Evolutionary conservation across 2,113 vertebrate genomes (phyloP).

Genomic region (Onychorhynchus coronatus): DNA sequence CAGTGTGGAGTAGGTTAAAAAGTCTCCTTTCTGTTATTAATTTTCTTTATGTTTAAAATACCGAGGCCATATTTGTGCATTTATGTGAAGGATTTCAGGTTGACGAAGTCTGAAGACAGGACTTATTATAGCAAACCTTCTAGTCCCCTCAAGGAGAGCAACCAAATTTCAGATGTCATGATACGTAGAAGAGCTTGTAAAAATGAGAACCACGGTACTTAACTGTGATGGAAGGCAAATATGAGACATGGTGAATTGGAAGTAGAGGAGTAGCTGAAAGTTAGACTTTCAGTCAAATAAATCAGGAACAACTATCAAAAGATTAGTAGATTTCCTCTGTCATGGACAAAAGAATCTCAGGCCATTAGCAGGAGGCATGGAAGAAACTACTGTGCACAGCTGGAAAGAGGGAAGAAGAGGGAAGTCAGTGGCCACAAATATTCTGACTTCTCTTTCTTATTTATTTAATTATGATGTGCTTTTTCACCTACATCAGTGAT

Average conservation of each 20-base stretch:
- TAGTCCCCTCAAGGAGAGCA: neutral
- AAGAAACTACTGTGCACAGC: neutral
- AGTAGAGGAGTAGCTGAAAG: neutral
- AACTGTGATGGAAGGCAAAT: neutral
- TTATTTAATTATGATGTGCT: neutral
- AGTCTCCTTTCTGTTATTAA: neutral
- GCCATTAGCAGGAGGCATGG: neutral
- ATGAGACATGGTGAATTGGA: neutral
- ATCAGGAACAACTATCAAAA: neutral
- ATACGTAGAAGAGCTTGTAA: neutral
- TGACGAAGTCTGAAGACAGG: neutral
- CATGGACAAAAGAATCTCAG: neutral
- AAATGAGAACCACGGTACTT: neutral
- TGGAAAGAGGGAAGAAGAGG: neutral
- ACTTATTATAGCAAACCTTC: neutral
- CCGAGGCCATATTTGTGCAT: neutral
- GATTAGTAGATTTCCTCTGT: neutral
- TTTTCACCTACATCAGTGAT: neutral
- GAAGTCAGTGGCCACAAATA: neutral
- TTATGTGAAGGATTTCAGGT: neutral
- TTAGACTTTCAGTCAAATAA: neutral
- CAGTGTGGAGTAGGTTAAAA: neutral
- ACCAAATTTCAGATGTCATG: neutral
- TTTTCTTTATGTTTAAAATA: neutral
- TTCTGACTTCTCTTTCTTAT: neutral